Evolutionary conservation across 2,113 vertebrate species (phyloP).

Genomic region (Laticauda laticaudata): DNA sequence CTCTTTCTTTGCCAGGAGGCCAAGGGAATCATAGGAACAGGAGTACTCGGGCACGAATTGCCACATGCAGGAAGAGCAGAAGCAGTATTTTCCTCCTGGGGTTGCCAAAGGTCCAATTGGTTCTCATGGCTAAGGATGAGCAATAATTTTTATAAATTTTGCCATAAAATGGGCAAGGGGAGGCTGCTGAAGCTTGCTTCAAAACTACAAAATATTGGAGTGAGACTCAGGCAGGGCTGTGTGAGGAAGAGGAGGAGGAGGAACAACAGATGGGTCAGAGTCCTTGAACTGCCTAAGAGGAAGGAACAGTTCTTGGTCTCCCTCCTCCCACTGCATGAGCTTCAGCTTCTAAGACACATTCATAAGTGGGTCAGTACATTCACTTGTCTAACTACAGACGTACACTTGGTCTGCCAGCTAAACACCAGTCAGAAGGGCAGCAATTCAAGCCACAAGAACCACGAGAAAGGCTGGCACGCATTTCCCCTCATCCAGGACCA

Average conservation of each 20-base stretch:
- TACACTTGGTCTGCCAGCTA: not conserved
- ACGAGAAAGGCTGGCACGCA: not conserved
- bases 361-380: conserved; percentile 63
- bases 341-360: conserved; percentile 77
- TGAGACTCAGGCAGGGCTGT: not conserved
- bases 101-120: conserved; percentile 26
- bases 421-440: not conserved
- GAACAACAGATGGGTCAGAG: not conserved
- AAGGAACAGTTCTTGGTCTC: conserved; percentile 33
- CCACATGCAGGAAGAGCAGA: conserved; percentile 88
- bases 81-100: conserved; percentile 67
- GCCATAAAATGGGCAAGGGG: not conserved
- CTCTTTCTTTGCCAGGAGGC: conserved; percentile 64
- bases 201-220: conserved; percentile 18
- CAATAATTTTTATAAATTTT: conserved; percentile 2
- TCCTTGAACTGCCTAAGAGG: not conserved
- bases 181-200: conserved; percentile 34
- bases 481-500: not conserved
- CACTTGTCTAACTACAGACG: conserved; percentile 35
- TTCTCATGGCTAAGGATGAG: conserved; percentile 27
- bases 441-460: not conserved
- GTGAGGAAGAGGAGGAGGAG: not conserved
- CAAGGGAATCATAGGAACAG: conserved; percentile 75
- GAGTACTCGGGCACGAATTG: conserved; percentile 72
- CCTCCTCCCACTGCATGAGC: conserved; percentile 50